Base-by-base conservation (phyloP, 2,888 invertebrate species). In the Aspidiotus rigidus region DNA sequence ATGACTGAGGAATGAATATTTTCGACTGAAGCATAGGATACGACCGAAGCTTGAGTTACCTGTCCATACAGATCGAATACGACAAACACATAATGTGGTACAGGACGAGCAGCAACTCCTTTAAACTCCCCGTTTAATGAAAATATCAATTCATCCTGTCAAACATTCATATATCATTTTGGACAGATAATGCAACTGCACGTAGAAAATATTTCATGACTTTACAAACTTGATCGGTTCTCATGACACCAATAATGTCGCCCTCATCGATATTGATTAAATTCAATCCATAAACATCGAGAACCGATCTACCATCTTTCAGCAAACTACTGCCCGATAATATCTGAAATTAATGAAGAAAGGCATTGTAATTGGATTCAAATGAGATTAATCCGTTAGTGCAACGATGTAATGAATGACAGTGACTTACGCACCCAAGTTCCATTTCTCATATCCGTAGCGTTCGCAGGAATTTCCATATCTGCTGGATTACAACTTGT, bases 81-180 rank as follows among this genome's bases (percentile, higher is more conserved):
- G 41, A 87, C 90, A 80, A 84, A 90, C 9, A 91, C 83, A 70
- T 84, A 82, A 17, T 82, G 76, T 0, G 94, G 94, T 73, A 95
- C 80, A 74, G 86, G 87, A 73, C 81, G 83, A 0, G 89, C 91
- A 3, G 93, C 95, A 53, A 91, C 83, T 0, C 95, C 95, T 77
- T 93, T 90, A 28, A 92, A 89, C 74, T 87, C 84, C 1, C 92
- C 93, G 78, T 95, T 95, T 16, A 95, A 84, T 77, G 86, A 93
- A 78, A 94, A 93, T 76, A 92, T 83, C 71, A 96, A 80, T 75
- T 92, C 91, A 9, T 88, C 88, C 85, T 90, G 77, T 71, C 28
- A 28, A 28, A 28, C 28, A 28, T 28, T 5, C 28, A 28, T 28
- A 28, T 5, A 5, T 28, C 5, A 5, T 28, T 53, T 53, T 15